Evolutionary conservation across 2,113 vertebrate species (phyloP).

Genomic region (Cephalopholis sonnerati): DNA sequence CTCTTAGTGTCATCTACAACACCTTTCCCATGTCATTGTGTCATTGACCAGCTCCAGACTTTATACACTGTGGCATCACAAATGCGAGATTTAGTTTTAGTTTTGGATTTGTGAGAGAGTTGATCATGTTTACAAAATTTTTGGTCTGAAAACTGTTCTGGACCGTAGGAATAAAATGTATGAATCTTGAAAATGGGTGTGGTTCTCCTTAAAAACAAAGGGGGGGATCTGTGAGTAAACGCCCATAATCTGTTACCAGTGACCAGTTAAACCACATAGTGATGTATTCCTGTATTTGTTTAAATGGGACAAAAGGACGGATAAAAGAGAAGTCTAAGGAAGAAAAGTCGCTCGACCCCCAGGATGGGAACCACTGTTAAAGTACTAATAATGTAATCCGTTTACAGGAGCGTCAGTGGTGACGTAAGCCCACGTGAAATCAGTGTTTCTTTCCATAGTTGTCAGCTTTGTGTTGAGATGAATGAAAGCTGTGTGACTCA

Average conservation of each 20-base stretch:
- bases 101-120: too few species aligned
- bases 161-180: too few species aligned
- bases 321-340: neutral
- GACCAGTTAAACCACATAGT: neutral
- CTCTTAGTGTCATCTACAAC: too few species aligned
- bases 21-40: too few species aligned
- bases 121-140: too few species aligned
- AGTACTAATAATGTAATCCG: neutral
- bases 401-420: neutral
- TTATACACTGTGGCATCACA: too few species aligned
- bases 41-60: too few species aligned
- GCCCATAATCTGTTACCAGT: neutral
- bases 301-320: neutral
- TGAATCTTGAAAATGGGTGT: too few species aligned
- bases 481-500: slow-evolving; percentile 39
- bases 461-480: neutral
- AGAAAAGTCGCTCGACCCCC: neutral
- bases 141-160: too few species aligned
- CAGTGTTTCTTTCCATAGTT: neutral
- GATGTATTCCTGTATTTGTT: neutral
- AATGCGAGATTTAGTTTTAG: too few species aligned
- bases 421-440: neutral
- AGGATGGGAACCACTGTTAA: neutral
- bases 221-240: neutral
- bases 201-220: too few species aligned